These are phyloP conservation scores for Cochlearius cochlearius DNA, from an alignment of 2,113 vertebrate genomes.

Conservation along the genomic window DNA sequence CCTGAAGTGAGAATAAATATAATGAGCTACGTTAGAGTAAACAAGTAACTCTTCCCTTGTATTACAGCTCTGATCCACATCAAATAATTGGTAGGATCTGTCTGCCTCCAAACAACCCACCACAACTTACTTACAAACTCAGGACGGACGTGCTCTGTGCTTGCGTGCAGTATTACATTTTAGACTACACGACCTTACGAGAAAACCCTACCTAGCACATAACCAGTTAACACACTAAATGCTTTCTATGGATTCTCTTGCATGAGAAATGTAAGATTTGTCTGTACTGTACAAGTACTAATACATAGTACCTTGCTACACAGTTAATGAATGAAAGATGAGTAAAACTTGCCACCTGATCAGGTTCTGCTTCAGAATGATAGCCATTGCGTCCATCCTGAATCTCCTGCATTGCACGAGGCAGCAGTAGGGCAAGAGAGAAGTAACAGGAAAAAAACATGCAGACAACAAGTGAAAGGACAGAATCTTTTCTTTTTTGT, in stretches of 20 bases:
- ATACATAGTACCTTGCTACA: slow-evolving; percentile 43
- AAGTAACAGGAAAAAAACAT: slow-evolving; percentile 73
- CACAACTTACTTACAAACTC: background rate
- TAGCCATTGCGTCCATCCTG: slow-evolving; percentile 85
- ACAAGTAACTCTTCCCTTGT: background rate
- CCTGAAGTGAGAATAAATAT: background rate
- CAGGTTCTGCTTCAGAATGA: slow-evolving; percentile 86
- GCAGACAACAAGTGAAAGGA: slow-evolving; percentile 81
- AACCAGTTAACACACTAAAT: background rate
- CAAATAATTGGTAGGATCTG: background rate
- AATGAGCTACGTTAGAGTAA: background rate
- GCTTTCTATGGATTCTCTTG: background rate
- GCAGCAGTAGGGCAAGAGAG: slow-evolving; percentile 74
- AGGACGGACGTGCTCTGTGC: background rate
- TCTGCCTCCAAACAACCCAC: background rate
- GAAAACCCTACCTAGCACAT: background rate
- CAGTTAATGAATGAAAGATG: slow-evolving; percentile 68
- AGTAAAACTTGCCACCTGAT: slow-evolving; percentile 90
- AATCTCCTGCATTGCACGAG: slow-evolving; percentile 85
- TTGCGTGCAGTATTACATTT: background rate
- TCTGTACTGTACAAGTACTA: slow-evolving; percentile 31
- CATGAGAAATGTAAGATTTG: background rate
- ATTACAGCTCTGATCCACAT: background rate
- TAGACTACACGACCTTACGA: background rate
- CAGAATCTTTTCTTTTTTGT: slow-evolving; percentile 52